Evolutionary conservation across 2,113 vertebrate species (phyloP).

Genomic region (Corythaixoides concolor): DNA sequence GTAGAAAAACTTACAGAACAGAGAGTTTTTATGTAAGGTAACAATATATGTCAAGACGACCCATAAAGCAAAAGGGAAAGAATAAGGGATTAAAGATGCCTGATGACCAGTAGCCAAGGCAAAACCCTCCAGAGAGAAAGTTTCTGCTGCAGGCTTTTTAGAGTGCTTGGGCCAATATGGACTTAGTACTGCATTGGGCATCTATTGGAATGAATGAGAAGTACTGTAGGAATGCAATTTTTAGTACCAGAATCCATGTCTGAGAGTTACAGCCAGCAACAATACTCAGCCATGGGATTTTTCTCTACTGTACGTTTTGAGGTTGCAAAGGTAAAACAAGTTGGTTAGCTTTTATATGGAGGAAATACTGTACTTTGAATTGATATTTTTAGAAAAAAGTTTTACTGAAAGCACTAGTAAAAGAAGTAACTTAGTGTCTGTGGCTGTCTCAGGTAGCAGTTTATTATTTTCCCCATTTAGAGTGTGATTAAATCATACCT

Average conservation of each 20-base stretch:
- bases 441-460: constrained; percentile 22
- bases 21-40: neutral
- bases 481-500: neutral
- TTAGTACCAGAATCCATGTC: neutral
- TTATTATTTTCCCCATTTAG: neutral
- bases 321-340: neutral
- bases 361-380: constrained; percentile 14
- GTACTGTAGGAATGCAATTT: neutral
- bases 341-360: neutral
- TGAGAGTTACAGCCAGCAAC: neutral
- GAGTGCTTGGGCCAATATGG: neutral
- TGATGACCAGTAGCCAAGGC: neutral
- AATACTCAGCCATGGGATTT: neutral
- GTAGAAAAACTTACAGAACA: neutral
- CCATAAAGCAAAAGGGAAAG: neutral
- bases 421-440: neutral
- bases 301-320: neutral
- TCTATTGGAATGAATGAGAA: neutral
- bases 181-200: neutral
- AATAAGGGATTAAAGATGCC: neutral
- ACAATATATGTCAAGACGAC: neutral
- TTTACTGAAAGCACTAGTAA: constrained; percentile 8
- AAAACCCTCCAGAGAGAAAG: neutral
- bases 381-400: neutral
- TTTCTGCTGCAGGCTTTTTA: neutral